A percentile compares a stretch with the other conserved stretches of the same genome.
Evolutionary conservation across 2,888 invertebrate genomes (phyloP).

Genomic region (Amphipoea lucens): DNA sequence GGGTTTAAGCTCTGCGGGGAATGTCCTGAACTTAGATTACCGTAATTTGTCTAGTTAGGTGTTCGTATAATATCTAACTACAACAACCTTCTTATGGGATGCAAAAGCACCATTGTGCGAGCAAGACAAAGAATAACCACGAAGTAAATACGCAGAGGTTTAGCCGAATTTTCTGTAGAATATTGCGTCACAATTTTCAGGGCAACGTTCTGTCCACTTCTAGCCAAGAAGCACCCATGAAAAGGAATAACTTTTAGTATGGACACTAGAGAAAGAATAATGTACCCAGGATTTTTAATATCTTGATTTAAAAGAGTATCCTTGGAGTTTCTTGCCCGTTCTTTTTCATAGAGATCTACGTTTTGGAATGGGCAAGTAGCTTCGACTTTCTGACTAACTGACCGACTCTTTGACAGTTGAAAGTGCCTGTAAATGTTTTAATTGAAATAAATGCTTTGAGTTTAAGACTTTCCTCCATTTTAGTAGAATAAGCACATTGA

Average conservation of each 20-base stretch:
- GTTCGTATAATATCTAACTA: too few relatives aligned
- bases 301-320: too few relatives aligned
- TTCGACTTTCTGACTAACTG: background rate
- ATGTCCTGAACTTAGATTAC: conserved; percentile 1
- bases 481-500: background rate
- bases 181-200: background rate
- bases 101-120: background rate
- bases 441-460: background rate
- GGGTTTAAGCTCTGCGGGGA: background rate
- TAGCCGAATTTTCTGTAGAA: background rate
- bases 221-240: background rate
- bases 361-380: background rate
- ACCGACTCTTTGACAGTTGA: too few relatives aligned
- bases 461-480: background rate
- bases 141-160: background rate
- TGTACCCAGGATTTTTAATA: too few relatives aligned
- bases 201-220: background rate
- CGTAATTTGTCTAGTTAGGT: conserved; percentile 1
- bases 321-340: too few relatives aligned
- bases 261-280: background rate
- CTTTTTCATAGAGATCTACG: too few relatives aligned
- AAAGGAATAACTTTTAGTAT: background rate
- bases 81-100: background rate
- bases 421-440: too few relatives aligned
- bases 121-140: background rate